Conservation (phyloP, 2,797 vertebrate genomes). For the Sebastes steindachneri region DNA sequence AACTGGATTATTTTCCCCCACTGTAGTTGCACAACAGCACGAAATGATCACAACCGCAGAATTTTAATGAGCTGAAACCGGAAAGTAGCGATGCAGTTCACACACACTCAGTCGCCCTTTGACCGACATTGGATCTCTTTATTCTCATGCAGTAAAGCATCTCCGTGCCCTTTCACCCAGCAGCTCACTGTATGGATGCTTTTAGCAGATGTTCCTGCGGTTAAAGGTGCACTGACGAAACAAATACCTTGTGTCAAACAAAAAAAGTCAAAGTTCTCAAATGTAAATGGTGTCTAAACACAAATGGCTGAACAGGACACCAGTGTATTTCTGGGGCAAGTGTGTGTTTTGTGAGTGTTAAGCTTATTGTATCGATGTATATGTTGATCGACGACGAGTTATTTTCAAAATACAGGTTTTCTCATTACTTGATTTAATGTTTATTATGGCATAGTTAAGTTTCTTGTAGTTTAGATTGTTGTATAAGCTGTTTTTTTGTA, state of each 20-base stretch:
- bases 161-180: background rate
- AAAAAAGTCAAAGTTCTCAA: background rate
- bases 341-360: background rate
- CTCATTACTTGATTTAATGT: background rate
- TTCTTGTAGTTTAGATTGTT: background rate
- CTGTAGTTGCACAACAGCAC: background rate
- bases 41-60: background rate
- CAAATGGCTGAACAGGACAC: background rate
- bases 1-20: constrained; percentile 9
- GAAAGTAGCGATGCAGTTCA: background rate
- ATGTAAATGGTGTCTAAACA: background rate
- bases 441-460: background rate
- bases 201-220: background rate
- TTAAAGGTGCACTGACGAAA: background rate
- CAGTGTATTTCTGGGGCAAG: background rate
- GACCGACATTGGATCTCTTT: background rate
- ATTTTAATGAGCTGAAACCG: background rate
- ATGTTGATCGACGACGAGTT: background rate
- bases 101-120: background rate
- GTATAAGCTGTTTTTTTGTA: background rate
- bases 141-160: background rate
- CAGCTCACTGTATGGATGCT: background rate
- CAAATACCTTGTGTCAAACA: background rate
- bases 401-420: background rate
- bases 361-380: too few relatives aligned